These are phyloP conservation scores for Helicolenus hilgendorfi DNA, from an alignment of 2,797 vertebrate species.

Conservation along the genomic window DNA sequence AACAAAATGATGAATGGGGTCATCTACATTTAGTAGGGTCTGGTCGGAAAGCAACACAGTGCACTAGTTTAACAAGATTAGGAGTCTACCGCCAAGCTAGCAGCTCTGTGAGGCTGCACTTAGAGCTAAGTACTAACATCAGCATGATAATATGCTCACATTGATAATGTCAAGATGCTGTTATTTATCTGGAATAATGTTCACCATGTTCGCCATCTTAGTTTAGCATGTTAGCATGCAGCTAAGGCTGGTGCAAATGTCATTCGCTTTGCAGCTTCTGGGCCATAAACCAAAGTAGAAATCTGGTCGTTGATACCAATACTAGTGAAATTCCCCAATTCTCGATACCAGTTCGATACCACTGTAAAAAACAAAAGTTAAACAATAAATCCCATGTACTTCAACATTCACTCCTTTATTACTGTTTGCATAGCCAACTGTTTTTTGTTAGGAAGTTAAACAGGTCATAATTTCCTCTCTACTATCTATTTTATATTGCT, in stretches of 20 bases:
- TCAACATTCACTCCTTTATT: no score
- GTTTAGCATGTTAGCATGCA: background rate
- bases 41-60: background rate
- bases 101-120: background rate
- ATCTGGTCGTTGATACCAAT: no score
- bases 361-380: no score
- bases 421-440: no score
- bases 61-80: background rate
- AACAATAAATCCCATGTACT: no score
- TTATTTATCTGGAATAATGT: background rate
- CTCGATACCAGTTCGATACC: rapidly evolving
- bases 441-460: background rate
- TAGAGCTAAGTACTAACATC: background rate
- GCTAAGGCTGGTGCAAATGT: background rate
- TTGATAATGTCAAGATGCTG: background rate
- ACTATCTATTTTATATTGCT: no score
- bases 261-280: background rate
- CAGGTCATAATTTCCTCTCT: background rate
- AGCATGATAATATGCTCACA: background rate
- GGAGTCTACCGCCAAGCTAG: background rate
- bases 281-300: background rate
- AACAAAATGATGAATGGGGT: conserved; percentile 64
- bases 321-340: no score
- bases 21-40: background rate
- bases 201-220: background rate